Percentiles rank a stretch among this genome's conserved stretches.
Conservation (phyloP, 2,888 invertebrate species). For the Villa cingulata region DNA sequence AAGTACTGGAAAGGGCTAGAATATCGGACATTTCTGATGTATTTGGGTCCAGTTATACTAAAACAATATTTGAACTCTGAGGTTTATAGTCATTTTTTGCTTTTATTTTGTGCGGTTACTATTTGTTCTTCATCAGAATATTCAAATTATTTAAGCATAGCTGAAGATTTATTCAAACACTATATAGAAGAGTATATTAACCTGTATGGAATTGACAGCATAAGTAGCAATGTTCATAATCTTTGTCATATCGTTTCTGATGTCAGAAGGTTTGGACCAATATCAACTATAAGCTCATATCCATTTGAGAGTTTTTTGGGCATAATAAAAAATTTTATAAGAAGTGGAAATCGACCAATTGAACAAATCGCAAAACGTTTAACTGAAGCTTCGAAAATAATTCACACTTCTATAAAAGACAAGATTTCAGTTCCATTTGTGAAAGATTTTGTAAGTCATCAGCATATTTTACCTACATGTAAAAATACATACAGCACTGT, state of each 20-base stretch:
- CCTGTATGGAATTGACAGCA: background rate
- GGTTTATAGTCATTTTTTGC: slow-evolving; percentile 7
- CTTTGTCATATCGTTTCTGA: slow-evolving; percentile 26
- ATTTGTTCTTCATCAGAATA: background rate
- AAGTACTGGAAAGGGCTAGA: slow-evolving; percentile 17
- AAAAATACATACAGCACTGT: too few species aligned
- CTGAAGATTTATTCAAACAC: slow-evolving; percentile 12
- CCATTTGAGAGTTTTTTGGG: slow-evolving; percentile 1
- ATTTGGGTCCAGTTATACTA: slow-evolving; percentile 15
- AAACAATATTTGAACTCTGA: slow-evolving; percentile 11
- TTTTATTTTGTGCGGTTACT: slow-evolving; percentile 6
- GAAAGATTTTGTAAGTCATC: too few species aligned
- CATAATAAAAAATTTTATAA: background rate
- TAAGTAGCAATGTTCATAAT: slow-evolving; percentile 25
- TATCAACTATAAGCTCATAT: background rate
- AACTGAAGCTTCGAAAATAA: background rate
- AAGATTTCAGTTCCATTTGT: too few species aligned
- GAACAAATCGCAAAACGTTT: background rate
- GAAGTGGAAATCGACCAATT: background rate
- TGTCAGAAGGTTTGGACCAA: slow-evolving; percentile 20
- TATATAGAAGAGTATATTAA: slow-evolving; percentile 10
- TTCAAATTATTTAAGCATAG: slow-evolving; percentile 11
- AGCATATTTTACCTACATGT: too few species aligned
- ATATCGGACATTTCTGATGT: slow-evolving; percentile 16
- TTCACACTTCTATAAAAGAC: too few species aligned